Percentiles rank a stretch among this genome's conserved stretches.
These are phyloP conservation scores for Imbricaverruca yamaguchii DNA, from an alignment of 2,888 invertebrate species.

Conservation along the genomic window DNA sequence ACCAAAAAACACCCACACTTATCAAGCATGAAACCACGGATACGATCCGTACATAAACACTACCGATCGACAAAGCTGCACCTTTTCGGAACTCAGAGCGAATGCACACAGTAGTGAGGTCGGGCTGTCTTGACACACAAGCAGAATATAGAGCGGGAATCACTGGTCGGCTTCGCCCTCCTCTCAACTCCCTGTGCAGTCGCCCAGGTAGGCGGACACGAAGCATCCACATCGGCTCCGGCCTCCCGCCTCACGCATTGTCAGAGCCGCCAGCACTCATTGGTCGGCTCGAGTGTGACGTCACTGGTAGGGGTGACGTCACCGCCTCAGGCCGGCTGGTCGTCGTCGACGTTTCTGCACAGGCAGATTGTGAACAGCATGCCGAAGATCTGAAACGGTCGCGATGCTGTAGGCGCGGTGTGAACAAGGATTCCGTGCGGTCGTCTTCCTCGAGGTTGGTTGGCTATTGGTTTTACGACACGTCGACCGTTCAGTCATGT, in stretches of 20 bases:
- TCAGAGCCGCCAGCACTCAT: no score
- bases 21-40: no score
- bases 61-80: no score
- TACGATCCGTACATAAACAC: no score
- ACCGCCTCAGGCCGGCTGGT: background rate
- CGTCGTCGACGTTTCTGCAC: background rate
- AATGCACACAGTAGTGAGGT: no score
- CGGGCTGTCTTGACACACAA: no score
- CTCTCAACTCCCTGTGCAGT: background rate
- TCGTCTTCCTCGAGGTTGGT: background rate
- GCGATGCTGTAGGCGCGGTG: background rate
- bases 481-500: no score
- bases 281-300: background rate
- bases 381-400: background rate
- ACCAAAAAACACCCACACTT: no score
- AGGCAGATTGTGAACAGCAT: slow-evolving; percentile 10
- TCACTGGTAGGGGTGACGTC: background rate
- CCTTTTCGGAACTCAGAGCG: no score
- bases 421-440: background rate
- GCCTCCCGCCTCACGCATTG: no score
- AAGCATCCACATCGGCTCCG: background rate
- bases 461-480: background rate
- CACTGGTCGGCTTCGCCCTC: background rate
- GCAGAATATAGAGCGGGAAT: background rate
- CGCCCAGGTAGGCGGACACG: background rate